Evolutionary conservation across 2,797 vertebrate species (phyloP).

Genomic region (Sebastes umbrosus): DNA sequence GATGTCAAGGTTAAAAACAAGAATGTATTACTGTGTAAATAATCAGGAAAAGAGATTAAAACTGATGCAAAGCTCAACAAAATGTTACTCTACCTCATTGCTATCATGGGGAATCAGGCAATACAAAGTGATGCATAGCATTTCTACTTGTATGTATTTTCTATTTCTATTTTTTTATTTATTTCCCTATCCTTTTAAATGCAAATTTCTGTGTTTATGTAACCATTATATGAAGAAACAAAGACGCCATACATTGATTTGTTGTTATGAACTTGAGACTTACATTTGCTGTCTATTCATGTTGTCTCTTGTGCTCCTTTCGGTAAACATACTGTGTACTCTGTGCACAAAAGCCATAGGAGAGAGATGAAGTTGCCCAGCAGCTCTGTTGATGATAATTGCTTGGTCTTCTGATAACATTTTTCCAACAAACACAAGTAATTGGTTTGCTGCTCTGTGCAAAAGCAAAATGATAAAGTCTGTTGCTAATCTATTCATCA

Average conservation of each 20-base stretch:
- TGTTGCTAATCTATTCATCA: neutral
- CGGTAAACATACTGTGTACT: neutral
- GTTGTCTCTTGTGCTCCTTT: neutral
- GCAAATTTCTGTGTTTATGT: neutral
- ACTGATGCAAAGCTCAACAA: neutral
- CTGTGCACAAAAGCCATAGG: neutral
- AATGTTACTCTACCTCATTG: neutral
- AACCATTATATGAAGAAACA: neutral
- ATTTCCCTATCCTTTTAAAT: neutral
- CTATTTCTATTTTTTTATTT: neutral
- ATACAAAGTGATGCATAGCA: neutral
- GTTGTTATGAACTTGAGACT: neutral
- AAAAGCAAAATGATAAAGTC: neutral
- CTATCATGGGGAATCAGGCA: neutral
- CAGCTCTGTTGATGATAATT: neutral
- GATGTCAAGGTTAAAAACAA: neutral
- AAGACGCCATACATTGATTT: neutral
- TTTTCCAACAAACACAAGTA: constrained; percentile 13
- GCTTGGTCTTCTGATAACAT: neutral
- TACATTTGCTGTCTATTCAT: neutral
- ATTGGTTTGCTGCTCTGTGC: constrained; percentile 8
- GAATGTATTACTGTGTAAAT: neutral
- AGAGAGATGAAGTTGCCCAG: neutral
- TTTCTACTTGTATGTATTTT: neutral
- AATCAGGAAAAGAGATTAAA: neutral